These are phyloP conservation scores for Cybosia mesomella DNA, from an alignment of 2,888 invertebrate genomes.

Conservation along the genomic window DNA sequence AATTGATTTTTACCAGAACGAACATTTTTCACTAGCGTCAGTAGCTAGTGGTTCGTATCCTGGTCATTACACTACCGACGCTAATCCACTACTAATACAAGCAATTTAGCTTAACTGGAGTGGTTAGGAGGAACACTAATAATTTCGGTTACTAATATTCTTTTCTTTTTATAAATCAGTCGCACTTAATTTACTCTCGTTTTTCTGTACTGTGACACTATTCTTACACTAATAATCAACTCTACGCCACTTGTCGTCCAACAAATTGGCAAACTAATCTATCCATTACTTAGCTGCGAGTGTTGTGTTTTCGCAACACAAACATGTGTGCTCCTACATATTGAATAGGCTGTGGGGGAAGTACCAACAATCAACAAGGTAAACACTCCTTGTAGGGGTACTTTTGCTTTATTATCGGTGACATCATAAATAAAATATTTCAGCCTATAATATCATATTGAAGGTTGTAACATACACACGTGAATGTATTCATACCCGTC, in stretches of 20 bases:
- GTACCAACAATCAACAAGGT: not conserved
- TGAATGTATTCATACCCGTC: no score
- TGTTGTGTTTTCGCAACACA: constrained; percentile 15
- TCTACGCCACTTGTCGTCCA: not conserved
- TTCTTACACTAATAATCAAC: constrained; percentile 14
- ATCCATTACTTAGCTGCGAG: not conserved
- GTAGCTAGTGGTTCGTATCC: no score
- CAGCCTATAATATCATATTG: not conserved
- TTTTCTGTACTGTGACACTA: not conserved
- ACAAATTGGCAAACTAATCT: constrained; percentile 14
- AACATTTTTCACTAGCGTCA: no score
- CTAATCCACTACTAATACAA: no score
- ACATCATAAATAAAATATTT: not conserved
- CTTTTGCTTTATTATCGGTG: not conserved
- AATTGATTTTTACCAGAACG: no score
- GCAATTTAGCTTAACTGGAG: no score
- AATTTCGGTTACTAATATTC: no score
- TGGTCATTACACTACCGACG: no score
- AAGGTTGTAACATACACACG: no score
- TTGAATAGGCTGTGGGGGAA: constrained; percentile 8
- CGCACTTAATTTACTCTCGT: not conserved
- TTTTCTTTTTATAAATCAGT: no score
- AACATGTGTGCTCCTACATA: constrained; percentile 17
- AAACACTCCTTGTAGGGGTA: not conserved
- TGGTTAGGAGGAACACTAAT: no score